Percentiles rank a stretch among this genome's conserved stretches.
phyloP scores from a whole-genome alignment of 2,888 invertebrate genomes.

The Megastigmus dorsalis region DNA sequence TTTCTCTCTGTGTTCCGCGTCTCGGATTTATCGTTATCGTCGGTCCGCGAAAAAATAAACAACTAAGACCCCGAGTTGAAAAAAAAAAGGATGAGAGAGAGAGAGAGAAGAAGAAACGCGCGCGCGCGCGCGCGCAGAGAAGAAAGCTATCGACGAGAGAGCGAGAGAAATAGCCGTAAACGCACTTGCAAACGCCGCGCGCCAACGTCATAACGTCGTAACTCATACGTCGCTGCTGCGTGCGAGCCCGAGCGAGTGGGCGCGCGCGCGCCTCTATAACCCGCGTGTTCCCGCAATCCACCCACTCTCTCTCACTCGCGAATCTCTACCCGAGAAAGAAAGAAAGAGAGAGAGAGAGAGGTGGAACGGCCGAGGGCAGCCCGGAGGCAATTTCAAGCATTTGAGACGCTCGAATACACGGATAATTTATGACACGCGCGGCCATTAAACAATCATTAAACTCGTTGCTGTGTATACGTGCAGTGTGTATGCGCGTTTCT shows the following conservation, averaged over 20 bases:
- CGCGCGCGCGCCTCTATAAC: conserved; percentile 3
- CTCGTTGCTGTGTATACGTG: conserved; percentile 67
- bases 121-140: neutral
- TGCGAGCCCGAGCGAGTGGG: no score
- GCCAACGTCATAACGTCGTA: conserved; percentile 56
- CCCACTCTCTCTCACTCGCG: conserved; percentile 32
- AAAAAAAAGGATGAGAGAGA: no score
- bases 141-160: conserved; percentile 47
- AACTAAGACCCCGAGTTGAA: no score
- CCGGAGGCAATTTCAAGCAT: conserved; percentile 73
- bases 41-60: neutral
- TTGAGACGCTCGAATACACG: conserved; percentile 72
- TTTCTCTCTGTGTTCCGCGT: conserved; percentile 55
- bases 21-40: conserved; percentile 48
- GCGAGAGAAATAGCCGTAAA: conserved; percentile 52
- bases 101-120: no score
- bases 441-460: conserved; percentile 75
- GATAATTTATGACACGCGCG: conserved; percentile 73
- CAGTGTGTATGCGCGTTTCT: no score
- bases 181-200: conserved; percentile 51
- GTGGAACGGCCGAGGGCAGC: conserved; percentile 48
- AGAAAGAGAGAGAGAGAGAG: conserved; percentile 29
- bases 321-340: conserved; percentile 29
- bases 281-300: conserved; percentile 30
- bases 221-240: conserved; percentile 49